Percentiles rank a stretch among this genome's conserved stretches.
Conservation (phyloP, 2,888 invertebrate genomes). For the Ceriagrion tenellum region DNA sequence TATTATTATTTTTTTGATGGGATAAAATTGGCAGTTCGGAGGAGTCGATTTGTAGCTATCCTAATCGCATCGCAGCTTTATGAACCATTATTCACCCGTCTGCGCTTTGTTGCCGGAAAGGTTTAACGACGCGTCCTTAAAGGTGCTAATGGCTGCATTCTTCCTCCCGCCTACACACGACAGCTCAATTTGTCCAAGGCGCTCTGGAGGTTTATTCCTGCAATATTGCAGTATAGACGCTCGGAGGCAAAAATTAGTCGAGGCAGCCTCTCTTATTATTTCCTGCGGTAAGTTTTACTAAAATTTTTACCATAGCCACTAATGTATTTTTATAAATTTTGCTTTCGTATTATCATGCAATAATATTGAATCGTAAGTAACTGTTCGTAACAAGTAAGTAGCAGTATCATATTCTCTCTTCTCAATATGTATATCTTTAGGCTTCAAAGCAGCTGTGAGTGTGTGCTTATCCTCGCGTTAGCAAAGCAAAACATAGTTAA, state of each 20-base stretch:
- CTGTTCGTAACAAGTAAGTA: no score
- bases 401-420: no score
- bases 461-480: no score
- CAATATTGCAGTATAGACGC: neutral
- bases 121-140: neutral
- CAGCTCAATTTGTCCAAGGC: neutral
- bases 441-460: no score
- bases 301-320: no score
- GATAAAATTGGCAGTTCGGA: neutral
- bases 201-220: neutral
- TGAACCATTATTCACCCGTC: neutral
- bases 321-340: no score
- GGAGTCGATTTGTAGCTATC: neutral
- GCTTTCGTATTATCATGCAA: no score
- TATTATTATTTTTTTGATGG: neutral
- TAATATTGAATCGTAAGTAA: no score
- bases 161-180: neutral
- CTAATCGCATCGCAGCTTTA: neutral
- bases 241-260: neutral
- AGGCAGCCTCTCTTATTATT: neutral
- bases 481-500: no score
- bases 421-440: no score
- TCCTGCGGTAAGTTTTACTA: neutral
- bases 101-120: neutral
- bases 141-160: neutral